Evolutionary conservation across 2,113 vertebrate genomes (phyloP), one percentile per base, ranked within the genome.

Genomic region (Pipa parva): DNA sequence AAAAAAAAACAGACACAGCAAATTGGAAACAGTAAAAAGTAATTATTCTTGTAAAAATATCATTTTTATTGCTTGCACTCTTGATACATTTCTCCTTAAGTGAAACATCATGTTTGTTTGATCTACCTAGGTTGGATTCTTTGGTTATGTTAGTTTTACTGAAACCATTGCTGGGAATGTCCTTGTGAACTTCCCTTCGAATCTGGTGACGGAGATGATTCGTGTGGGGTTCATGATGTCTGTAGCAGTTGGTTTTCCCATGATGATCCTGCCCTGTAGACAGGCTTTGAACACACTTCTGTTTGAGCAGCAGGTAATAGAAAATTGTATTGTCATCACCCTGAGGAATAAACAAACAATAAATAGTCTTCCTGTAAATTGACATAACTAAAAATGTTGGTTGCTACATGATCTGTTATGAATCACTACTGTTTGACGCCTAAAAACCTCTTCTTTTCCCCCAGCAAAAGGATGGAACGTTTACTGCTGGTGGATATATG

Each of bases 221-320:
- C 91, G 94, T 0, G 90, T 95, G 68, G 97, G 97, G 29, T 99
- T 99, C 72, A 91, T 97, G 92, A 97, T 99, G 95, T 99, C 96
- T 0, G 97, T 99, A 76, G 97, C 97, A 0, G 91, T 99, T 46
- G 95, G 96, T 4, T 99, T 99, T 68, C 96, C 97, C 0, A 96
- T 99, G 96, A 99, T 99, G 97, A 99, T 99, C 72, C 80, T 98
- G 54, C 96, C 97, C 0, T 99, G 97, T 79, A 84, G 97, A 15
- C 97, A 99, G 87, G 97, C 97, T 2, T 80, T 99, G 70, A 99
- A 93, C 89, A 99, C 97, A 3, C 89, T 99, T 79, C 88, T 99
- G 12, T 99, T 98, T 42, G 97, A 99, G 80, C 95, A 97, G 84
- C 97, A 99, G 93, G 97, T 98, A 36, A 36, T 36, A 36, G 10